These are phyloP conservation scores for Leptobrachium ailaonicum DNA, from an alignment of 2,113 vertebrate species.

Conservation along the genomic window DNA sequence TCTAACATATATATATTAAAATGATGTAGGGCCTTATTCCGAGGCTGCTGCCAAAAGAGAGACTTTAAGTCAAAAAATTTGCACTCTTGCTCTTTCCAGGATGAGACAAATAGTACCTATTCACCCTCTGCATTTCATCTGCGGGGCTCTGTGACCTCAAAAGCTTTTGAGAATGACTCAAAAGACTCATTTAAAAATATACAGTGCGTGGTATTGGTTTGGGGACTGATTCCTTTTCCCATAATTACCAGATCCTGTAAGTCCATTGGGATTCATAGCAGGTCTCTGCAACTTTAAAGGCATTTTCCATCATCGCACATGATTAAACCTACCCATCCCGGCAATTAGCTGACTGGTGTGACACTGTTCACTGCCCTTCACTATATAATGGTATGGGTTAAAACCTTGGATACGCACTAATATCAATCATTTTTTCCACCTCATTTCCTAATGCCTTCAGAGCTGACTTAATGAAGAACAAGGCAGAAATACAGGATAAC, in stretches of 20 bases:
- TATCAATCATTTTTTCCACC: conserved; percentile 42
- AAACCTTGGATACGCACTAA: conserved; percentile 18
- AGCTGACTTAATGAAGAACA: conserved; percentile 21
- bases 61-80: too few species aligned
- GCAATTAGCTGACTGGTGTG: conserved; percentile 35
- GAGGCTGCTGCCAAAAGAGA: too few species aligned
- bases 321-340: conserved; percentile 15
- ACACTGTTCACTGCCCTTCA: conserved; percentile 30
- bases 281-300: conserved; percentile 6
- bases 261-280: neutral
- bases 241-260: neutral
- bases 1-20: too few species aligned
- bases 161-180: too few species aligned
- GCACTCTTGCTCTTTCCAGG: too few species aligned
- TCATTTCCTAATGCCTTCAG: conserved; percentile 26
- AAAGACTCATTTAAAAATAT: too few species aligned
- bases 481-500: conserved; percentile 11
- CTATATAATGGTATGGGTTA: conserved; percentile 39
- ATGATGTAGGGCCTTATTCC: too few species aligned
- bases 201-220: too few species aligned
- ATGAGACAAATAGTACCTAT: too few species aligned
- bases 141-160: too few species aligned
- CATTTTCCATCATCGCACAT: neutral
- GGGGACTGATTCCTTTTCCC: too few species aligned
- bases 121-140: too few species aligned